Evolutionary conservation across 2,888 invertebrate genomes (phyloP), one percentile per base, ranked within the genome.

Genomic region (Epistrophe grossulariae): DNA sequence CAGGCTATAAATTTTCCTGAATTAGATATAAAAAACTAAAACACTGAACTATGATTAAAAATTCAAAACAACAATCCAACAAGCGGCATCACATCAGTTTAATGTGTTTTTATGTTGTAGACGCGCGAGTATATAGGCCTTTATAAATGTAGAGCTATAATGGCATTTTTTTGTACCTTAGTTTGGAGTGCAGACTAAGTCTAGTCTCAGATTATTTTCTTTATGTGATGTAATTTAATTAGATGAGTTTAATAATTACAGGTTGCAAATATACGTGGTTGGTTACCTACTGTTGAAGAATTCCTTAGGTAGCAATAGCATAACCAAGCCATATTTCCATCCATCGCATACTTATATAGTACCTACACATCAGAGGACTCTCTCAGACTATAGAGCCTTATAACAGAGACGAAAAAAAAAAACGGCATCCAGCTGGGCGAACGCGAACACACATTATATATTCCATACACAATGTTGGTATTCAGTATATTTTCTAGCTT

Each of bases 201-300:
- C 78, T 78, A 81, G 62, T 43, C 52, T 35, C 52, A 50, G 71
- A 60, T 68, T 74, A 64, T 72, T 17, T 64, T 48, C 38, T 59
- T 74, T 71, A 48, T 64, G 50, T 31, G 24, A n/a, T 60, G 82
- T 87, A 79, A 83, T 87, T 87, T 83, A 87, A 83, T 83, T 87
- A 87, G 87, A 83, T 83, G 79, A 82, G 83, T 79, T 76, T 79
- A 83, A 82, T 87, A 87, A 87, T 87, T 79, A 79, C 74, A 70
- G 81, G 60, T 76, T 79, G 79, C 83, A 60, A 77, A 71, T 68
- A 71, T 68, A 71, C 52, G 70, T 62, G 57, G 19, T 35, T 62
- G 57, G 19, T 35, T 24, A 19, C 55, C 50, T 64, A 57, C 55
- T 35, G 43, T 13, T 19, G 19, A 72, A 24, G 77, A 70, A 77